Evolutionary conservation across 2,888 invertebrate species (phyloP).

Genomic region (Cinara cedri): DNA sequence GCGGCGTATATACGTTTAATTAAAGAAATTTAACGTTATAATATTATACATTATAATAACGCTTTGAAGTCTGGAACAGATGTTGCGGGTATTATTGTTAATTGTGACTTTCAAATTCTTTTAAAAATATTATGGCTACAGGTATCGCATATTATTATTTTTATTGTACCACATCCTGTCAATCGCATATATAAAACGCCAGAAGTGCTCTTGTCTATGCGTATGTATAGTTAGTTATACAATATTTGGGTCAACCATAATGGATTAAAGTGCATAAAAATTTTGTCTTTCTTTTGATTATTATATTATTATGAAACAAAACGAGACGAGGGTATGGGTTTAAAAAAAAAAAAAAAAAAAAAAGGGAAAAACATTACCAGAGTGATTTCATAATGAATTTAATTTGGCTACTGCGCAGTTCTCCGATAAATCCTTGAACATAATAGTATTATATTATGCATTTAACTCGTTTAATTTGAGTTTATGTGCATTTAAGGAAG

Average conservation of each 20-base stretch:
- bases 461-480: background rate
- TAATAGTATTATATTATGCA: background rate
- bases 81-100: background rate
- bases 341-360: background rate
- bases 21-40: slow-evolving; percentile 4
- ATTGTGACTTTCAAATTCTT: slow-evolving; percentile 45
- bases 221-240: background rate
- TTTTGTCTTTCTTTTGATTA: slow-evolving; percentile 9
- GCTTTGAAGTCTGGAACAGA: background rate
- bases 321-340: background rate
- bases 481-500: background rate
- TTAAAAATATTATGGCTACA: slow-evolving; percentile 19
- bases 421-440: slow-evolving; percentile 26
- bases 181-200: slow-evolving; percentile 29
- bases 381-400: slow-evolving; percentile 25
- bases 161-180: slow-evolving; percentile 26
- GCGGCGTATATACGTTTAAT: background rate
- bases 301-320: too few relatives aligned
- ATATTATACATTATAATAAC: background rate
- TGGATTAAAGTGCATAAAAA: slow-evolving; percentile 43
- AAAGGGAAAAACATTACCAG: background rate
- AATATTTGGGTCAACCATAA: slow-evolving; percentile 43
- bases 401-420: slow-evolving; percentile 25
- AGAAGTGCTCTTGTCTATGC: slow-evolving; percentile 38
- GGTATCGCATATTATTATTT: slow-evolving; percentile 11